Evolutionary conservation across 64 coral and sea anemone genomes (phyloP), one percentile per base, ranked within the genome.

Genomic region (Pachyseris speciosa): DNA sequence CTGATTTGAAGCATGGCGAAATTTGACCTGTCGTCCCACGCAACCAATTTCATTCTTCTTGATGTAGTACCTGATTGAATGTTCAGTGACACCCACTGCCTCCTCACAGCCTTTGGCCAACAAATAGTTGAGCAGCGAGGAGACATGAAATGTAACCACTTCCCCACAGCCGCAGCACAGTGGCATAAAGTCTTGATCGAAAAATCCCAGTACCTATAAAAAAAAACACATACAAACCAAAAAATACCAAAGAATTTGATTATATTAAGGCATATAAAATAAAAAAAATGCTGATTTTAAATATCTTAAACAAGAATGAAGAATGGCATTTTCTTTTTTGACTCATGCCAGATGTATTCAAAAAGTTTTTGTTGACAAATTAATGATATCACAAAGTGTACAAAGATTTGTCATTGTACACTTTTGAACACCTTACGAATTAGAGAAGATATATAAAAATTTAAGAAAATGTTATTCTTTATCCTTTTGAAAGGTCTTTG

Each of bases 91-190:
- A 31, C 32, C 64, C 13, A 68, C 7, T 26, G 63, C 26, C 22
- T 65, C 27, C n/a, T 30, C 61, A 65, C 64, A 33, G 64, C 64
- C 64, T 10, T 68, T 31, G 8, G 31, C 32, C 64, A 33, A 33
- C 32, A 68, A 68, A 16, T 10, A 68, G 64, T 31, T 36, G 33
- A 68, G 64, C 27, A 68, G 64, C 15, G 64, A 68, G 30, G 7
- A 31, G 28, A 68, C 64, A 68, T 68, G 64, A 26, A 68, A 68
- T 68, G 64, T 34, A 68, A 68, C 64, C 32, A 68, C 64, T 17
- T 68, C 64, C 11, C 64, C 64, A 68, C 64, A 68, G 28, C 32
- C 64, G 33, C 64, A 68, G 33, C 64, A 36, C 13, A 33, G 64
- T 68, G 64, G 64, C 64, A 68, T 31, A 36, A 68, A 68, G 33